A percentile compares a stretch with the other conserved stretches of the same genome.
These are phyloP conservation scores for Eulimnadia texana DNA, from an alignment of 1,140 invertebrate genomes.

Conservation along the genomic window DNA sequence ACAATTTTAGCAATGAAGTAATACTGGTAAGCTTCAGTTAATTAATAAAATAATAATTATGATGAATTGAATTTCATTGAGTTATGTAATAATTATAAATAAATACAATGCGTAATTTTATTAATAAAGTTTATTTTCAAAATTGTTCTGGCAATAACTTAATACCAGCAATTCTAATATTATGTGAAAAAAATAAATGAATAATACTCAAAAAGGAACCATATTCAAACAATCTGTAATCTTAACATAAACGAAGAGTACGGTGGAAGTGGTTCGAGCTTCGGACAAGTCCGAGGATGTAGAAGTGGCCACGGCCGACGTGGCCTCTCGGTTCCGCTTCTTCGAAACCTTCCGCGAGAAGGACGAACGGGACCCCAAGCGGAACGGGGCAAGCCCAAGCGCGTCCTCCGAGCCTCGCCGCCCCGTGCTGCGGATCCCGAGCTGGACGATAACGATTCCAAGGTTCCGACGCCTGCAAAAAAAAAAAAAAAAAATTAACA, in stretches of 20 bases:
- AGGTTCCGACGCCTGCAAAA: constrained; percentile 28
- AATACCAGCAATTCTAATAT: too few relatives aligned
- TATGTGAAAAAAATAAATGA: neutral
- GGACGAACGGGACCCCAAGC: constrained; percentile 32
- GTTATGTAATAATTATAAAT: too few relatives aligned
- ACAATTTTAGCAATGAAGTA: too few relatives aligned
- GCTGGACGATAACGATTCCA: constrained; percentile 19
- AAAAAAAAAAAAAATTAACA: neutral
- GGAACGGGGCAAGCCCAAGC: constrained; percentile 50
- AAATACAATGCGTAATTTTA: too few relatives aligned
- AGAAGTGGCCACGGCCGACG: constrained; percentile 58
- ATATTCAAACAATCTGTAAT: neutral
- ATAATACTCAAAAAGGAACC: neutral
- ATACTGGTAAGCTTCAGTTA: too few relatives aligned
- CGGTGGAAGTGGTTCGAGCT: constrained; percentile 54
- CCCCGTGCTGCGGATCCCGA: constrained; percentile 43
- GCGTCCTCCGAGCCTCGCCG: constrained; percentile 49
- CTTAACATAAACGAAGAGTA: constrained; percentile 31
- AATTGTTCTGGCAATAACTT: too few relatives aligned
- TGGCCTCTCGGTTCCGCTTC: constrained; percentile 73
- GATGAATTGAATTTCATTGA: too few relatives aligned
- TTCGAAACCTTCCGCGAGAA: constrained; percentile 70
- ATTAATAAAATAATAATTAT: too few relatives aligned
- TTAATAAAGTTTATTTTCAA: too few relatives aligned
- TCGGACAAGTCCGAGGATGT: constrained; percentile 57